Evolutionary conservation across 1,140 invertebrate species (phyloP).

Genomic region (Aphaenogaster ashmeadi): DNA sequence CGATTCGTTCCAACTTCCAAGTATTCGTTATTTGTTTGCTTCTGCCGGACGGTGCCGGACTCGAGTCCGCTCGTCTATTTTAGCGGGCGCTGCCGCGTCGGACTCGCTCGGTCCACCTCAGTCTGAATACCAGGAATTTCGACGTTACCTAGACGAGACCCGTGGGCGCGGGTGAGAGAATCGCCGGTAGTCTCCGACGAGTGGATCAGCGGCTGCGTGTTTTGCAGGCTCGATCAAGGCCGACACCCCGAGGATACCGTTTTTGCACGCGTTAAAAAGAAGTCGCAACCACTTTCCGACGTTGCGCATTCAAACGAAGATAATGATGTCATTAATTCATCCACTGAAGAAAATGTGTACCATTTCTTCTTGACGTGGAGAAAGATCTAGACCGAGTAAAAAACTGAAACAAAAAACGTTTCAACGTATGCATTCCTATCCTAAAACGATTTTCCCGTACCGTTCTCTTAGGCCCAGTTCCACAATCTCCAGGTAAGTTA

Average conservation of each 20-base stretch:
- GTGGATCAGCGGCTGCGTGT: slow-evolving; percentile 32
- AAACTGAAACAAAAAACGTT: not conserved
- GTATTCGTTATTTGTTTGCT: slow-evolving; percentile 81
- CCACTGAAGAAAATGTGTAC: not conserved
- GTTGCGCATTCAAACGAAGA: not conserved
- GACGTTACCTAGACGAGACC: slow-evolving; percentile 58
- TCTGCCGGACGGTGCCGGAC: slow-evolving; percentile 44
- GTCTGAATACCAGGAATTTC: slow-evolving; percentile 74
- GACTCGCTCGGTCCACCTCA: slow-evolving; percentile 49
- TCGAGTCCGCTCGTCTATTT: slow-evolving; percentile 75
- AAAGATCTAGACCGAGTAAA: not conserved
- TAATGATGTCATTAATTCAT: not conserved
- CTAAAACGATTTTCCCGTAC: not conserved
- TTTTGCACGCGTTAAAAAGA: slow-evolving; percentile 28
- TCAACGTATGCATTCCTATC: not conserved
- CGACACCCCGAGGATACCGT: not conserved
- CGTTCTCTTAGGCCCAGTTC: not conserved
- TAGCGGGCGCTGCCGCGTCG: slow-evolving; percentile 68
- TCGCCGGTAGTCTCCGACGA: slow-evolving; percentile 41
- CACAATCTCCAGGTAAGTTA: too few species aligned
- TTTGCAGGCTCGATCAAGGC: slow-evolving; percentile 46
- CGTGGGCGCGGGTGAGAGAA: slow-evolving; percentile 43
- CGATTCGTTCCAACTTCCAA: slow-evolving; percentile 80
- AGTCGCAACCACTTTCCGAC: not conserved
- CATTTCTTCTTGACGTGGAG: not conserved